Evolutionary conservation across 2,797 vertebrate species (phyloP), one percentile per base, ranked within the genome.

Genomic region (Xerus rutilus): DNA sequence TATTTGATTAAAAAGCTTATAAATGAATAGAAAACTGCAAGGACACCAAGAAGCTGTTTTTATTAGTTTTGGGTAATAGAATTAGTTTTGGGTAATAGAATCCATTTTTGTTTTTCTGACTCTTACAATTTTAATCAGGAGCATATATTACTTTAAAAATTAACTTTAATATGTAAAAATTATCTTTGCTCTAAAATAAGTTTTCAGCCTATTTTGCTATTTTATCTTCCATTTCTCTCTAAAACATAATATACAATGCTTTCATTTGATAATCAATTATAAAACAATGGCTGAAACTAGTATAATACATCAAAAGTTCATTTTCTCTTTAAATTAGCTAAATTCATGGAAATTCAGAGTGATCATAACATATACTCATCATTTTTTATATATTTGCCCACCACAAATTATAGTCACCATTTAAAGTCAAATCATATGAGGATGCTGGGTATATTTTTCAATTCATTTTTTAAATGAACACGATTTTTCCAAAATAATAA

Each of bases 151-250:
- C 43, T 85, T 94, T 94, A 21, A 59, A 91, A 86, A 86, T 86
- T 70, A 78, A 93, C 49, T 86, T 85, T 85, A 64, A 89, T 92
- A 88, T 39, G 39, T 77, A 83, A 81, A 93, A 96, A 47, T 49
- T 86, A 3, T 9, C 52, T 74, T 92, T 49, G 8, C 25, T 47
- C 70, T 78, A 43, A 90, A 76, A 89, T 70, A 67, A 84, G 62
- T 32, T 91, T 87, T 73, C 35, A 86, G 35, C 17, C 7, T 64
- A 21, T 83, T 78, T 81, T 82, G 28, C 35, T 84, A 52, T 82
- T 59, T 43, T 74, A 23, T 95, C 32, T 86, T 89, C 28, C 35
- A 54, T 76, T 87, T 9, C 13, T 62, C 64, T 77, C 35, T 81
- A 88, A 88, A 81, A 28, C 1, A 47, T 92, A 91, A 82, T 82